Evolutionary conservation across 1,140 invertebrate species (phyloP).

Genomic region (Anadara kagoshimensis): DNA sequence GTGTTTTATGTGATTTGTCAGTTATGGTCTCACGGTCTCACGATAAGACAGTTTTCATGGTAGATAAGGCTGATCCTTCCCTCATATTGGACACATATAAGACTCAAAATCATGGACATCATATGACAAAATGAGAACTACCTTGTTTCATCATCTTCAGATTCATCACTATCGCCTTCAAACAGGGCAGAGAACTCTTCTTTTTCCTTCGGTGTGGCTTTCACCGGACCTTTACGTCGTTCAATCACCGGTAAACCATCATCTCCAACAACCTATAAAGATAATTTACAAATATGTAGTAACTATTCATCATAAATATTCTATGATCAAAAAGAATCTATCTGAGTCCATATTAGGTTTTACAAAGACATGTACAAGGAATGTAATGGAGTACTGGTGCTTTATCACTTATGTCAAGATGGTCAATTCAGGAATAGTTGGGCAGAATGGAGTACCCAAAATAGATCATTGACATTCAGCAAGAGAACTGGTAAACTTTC

Average conservation of each 20-base stretch:
- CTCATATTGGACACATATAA: conserved; percentile 9
- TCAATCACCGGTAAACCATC: conserved; percentile 49
- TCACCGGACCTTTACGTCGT: conserved; percentile 37
- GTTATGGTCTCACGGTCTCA: too few species aligned
- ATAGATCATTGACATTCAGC: too few species aligned
- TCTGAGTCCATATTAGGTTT: too few species aligned
- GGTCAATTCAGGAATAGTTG: too few species aligned
- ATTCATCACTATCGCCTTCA: conserved; percentile 57
- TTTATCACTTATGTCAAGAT: too few species aligned
- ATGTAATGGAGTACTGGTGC: too few species aligned
- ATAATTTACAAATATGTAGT: not conserved
- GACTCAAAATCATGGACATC: not conserved
- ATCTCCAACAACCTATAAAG: conserved; percentile 22
- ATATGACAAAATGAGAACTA: not conserved
- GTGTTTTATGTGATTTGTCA: not conserved
- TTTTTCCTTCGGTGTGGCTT: conserved; percentile 58
- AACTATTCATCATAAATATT: too few species aligned
- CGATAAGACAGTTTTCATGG: not conserved
- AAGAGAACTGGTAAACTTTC: too few species aligned
- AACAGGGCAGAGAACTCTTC: conserved; percentile 65
- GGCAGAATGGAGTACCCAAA: too few species aligned
- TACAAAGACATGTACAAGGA: too few species aligned
- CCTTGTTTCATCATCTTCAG: conserved; percentile 53
- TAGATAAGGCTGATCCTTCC: not conserved
- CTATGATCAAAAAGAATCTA: too few species aligned